phyloP scores from a whole-genome alignment of 2,888 invertebrate species.

The Caenorhabditis becei region DNA sequence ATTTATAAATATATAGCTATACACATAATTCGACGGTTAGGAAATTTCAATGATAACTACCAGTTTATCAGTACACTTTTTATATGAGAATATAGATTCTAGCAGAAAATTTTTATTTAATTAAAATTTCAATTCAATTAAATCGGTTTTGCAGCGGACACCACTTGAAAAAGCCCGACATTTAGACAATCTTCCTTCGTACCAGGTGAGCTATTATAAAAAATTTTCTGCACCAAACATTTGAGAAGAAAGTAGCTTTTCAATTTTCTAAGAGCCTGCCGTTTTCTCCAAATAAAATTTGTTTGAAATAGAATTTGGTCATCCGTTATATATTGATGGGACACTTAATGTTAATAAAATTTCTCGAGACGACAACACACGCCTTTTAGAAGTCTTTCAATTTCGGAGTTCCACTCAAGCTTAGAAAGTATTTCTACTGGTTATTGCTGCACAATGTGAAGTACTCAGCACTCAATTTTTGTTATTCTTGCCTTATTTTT shows the following conservation, averaged over 20 bases:
- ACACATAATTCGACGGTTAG: background rate
- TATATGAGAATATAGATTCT: too few species aligned
- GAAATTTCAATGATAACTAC: too few species aligned
- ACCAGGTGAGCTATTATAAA: slow-evolving; percentile 74
- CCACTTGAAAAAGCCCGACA: slow-evolving; percentile 81
- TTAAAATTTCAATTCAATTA: background rate
- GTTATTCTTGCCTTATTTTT: too few species aligned
- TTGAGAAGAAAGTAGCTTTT: too few species aligned
- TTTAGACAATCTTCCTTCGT: slow-evolving; percentile 81
- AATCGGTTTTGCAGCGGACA: slow-evolving; percentile 78
- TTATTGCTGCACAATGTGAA: background rate
- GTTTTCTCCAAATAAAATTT: background rate
- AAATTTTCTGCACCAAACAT: background rate
- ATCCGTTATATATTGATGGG: slow-evolving; percentile 37
- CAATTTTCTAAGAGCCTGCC: background rate
- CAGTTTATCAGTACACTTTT: too few species aligned
- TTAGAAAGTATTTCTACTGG: background rate
- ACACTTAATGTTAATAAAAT: slow-evolving; percentile 56
- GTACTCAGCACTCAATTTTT: too few species aligned
- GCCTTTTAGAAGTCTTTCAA: slow-evolving; percentile 41
- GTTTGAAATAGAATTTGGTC: slow-evolving; percentile 24
- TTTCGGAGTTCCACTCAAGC: slow-evolving; percentile 8
- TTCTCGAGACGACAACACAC: slow-evolving; percentile 34
- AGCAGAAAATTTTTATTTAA: background rate
- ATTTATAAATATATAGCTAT: too few species aligned